Evolutionary conservation across 2,888 invertebrate species (phyloP).

Genomic region (Lycophotia porphyrea): DNA sequence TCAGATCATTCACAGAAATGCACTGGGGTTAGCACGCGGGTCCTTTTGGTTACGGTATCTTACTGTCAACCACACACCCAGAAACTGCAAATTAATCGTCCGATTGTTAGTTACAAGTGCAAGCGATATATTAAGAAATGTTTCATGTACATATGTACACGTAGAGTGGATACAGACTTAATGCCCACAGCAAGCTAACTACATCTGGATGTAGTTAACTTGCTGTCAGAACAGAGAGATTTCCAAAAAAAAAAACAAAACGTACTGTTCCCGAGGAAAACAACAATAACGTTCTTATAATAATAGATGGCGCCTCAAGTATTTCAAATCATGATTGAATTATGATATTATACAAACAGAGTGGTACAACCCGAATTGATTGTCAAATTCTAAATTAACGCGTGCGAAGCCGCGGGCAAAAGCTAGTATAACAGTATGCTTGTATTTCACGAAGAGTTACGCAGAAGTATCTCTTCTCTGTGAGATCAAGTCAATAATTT

Average conservation of each 20-base stretch:
- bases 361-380: too few species aligned
- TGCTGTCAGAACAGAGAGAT: not conserved
- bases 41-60: conserved; percentile 99
- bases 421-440: not conserved
- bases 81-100: conserved; percentile 93
- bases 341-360: too few species aligned
- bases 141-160: conserved; percentile 22
- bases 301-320: too few species aligned
- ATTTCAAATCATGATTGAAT: too few species aligned
- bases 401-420: too few species aligned
- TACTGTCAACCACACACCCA: conserved; percentile 99
- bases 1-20: conserved; percentile 96
- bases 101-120: conserved; percentile 83
- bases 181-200: not conserved
- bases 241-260: not conserved
- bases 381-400: too few species aligned
- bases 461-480: not conserved
- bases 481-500: too few species aligned
- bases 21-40: conserved; percentile 98
- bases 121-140: conserved; percentile 44
- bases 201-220: not conserved
- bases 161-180: conserved; percentile 29
- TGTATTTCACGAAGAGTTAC: not conserved
- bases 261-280: too few species aligned
- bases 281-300: too few species aligned